phyloP scores from a whole-genome alignment of 2,797 vertebrate genomes.

The Uromys caudimaculatus region DNA sequence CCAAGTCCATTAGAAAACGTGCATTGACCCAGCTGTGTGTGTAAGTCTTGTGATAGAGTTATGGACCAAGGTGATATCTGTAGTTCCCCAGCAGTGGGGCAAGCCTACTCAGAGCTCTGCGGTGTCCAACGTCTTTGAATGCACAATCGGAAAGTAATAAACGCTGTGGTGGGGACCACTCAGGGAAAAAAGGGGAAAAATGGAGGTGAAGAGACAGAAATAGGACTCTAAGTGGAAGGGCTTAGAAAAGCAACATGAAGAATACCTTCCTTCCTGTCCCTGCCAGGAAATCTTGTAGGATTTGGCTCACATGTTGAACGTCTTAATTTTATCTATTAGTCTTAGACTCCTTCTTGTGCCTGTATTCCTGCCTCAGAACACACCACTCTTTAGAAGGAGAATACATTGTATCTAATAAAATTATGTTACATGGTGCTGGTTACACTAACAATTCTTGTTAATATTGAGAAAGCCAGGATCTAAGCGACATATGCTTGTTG shows the following conservation, averaged over 20 bases:
- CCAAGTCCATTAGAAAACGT: neutral
- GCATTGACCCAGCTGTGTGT: accelerated
- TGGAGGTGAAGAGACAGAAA: neutral
- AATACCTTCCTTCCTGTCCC: neutral
- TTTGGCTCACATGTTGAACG: neutral
- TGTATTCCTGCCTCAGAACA: neutral
- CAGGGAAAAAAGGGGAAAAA: neutral
- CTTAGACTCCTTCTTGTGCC: neutral
- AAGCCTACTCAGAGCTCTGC: neutral
- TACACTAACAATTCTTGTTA: neutral
- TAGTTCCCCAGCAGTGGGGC: accelerated
- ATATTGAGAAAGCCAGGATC: neutral
- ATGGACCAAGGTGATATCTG: neutral
- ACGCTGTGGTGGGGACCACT: neutral
- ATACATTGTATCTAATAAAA: neutral
- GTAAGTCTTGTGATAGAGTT: neutral
- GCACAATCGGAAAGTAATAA: neutral
- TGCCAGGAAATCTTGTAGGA: neutral
- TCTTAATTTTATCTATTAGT: neutral
- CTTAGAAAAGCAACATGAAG: neutral
- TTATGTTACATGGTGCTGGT: neutral
- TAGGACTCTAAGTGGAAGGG: neutral
- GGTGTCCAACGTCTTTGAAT: neutral
- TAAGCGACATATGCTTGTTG: neutral
- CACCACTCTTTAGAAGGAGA: neutral